Conservation (phyloP, 2,113 vertebrate genomes). For the Petroica traversi region DNA sequence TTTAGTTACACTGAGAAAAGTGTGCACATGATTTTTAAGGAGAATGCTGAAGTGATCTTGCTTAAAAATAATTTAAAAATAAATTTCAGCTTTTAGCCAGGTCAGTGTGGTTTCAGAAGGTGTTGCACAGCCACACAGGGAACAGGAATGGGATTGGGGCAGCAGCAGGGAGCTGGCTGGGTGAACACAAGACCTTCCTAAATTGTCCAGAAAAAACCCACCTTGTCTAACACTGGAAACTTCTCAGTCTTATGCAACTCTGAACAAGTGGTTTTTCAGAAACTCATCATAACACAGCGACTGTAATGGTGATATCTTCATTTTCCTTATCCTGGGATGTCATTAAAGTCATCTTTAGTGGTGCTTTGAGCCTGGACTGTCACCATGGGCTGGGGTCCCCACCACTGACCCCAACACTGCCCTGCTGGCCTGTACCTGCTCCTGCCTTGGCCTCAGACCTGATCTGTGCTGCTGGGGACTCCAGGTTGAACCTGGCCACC, state of each 20-base stretch:
- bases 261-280: not conserved
- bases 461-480: not conserved
- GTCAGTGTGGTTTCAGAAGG: not conserved
- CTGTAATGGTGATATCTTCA: not conserved
- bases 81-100: not conserved
- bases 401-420: not conserved
- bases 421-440: not conserved
- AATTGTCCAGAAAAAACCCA: not conserved
- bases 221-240: not conserved
- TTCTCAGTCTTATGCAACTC: not conserved
- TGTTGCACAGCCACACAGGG: not conserved
- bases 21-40: not conserved
- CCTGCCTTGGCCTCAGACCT: not conserved
- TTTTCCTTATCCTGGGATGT: not conserved
- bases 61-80: not conserved
- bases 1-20: not conserved
- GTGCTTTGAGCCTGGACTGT: fast-evolving
- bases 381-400: not conserved
- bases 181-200: not conserved
- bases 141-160: not conserved
- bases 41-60: not conserved
- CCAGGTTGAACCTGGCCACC: not conserved
- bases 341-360: not conserved
- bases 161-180: not conserved
- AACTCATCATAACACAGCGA: not conserved